phyloP scores from a whole-genome alignment of 64 coral and sea anemone species.

The Stylophora pistillata region DNA sequence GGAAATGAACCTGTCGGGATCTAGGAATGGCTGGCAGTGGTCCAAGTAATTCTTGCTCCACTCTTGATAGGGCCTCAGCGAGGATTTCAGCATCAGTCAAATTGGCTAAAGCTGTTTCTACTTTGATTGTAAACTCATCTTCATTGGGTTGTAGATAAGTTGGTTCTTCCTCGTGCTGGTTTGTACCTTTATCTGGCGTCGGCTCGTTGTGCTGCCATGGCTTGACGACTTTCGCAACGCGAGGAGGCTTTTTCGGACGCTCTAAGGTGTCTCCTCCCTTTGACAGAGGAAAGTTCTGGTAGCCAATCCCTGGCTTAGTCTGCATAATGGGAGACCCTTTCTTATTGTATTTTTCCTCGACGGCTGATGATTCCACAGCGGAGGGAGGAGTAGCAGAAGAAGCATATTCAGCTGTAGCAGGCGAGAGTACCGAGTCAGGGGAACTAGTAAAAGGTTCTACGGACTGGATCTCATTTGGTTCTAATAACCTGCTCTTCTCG shows the following conservation, averaged over 20 bases:
- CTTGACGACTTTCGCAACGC: conserved; percentile 67
- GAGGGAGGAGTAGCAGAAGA: not conserved
- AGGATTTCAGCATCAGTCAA: conserved; percentile 87
- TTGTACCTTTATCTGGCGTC: not conserved
- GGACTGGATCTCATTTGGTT: not conserved
- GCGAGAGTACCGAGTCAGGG: not conserved
- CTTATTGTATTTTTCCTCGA: not conserved
- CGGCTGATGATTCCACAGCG: not conserved
- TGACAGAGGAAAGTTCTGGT: conserved; percentile 90
- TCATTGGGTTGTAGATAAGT: conserved; percentile 76
- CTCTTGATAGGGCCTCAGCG: conserved; percentile 85
- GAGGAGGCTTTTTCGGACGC: conserved; percentile 69
- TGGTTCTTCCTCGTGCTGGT: conserved; percentile 36
- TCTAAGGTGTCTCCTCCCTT: conserved; percentile 65
- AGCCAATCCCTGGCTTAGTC: conserved; percentile 32
- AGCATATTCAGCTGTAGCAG: not conserved
- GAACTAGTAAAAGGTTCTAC: not conserved
- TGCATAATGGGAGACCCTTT: conserved; percentile 7
- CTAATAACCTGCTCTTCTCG: not conserved
- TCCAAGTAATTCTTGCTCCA: conserved; percentile 88
- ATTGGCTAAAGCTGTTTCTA: conserved; percentile 84
- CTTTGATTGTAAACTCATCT: conserved; percentile 73
- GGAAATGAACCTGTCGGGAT: conserved; percentile 83
- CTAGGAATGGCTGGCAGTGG: conserved; percentile 77
- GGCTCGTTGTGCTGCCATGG: conserved; percentile 50